Evolutionary conservation across 2,113 vertebrate species (phyloP).

Genomic region (Haemorhous mexicanus): DNA sequence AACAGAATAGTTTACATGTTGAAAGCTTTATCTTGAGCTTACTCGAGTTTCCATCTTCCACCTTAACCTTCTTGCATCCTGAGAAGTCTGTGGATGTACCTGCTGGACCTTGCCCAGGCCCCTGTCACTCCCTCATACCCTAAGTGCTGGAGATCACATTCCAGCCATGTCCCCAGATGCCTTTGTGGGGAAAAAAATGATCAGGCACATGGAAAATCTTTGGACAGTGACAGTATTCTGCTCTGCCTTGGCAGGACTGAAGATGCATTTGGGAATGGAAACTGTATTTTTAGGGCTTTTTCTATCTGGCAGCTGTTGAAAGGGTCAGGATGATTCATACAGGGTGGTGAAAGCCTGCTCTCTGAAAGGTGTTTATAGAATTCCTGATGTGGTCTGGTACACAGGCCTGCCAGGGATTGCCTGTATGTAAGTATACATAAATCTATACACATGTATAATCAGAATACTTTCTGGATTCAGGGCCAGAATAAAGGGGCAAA

Average conservation of each 20-base stretch:
- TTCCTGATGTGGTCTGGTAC: not conserved
- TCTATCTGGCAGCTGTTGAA: not conserved
- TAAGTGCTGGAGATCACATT: not conserved
- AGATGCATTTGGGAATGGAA: not conserved
- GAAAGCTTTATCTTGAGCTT: not conserved
- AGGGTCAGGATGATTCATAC: not conserved
- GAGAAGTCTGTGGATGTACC: not conserved
- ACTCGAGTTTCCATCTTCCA: not conserved
- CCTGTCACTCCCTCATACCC: not conserved
- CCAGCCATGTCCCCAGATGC: not conserved
- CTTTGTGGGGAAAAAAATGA: not conserved
- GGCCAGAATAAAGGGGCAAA: not conserved
- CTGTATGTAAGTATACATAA: accelerated
- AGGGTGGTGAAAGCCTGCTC: not conserved
- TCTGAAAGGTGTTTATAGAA: not conserved
- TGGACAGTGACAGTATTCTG: not conserved
- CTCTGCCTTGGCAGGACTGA: not conserved
- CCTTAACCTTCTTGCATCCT: not conserved
- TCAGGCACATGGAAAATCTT: not conserved
- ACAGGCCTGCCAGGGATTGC: not conserved
- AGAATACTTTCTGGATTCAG: not conserved
- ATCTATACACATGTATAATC: accelerated
- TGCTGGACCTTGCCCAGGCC: not conserved
- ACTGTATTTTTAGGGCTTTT: not conserved
- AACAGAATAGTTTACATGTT: not conserved